These are phyloP conservation scores for Drosophila peninsularis DNA, from an alignment of 2,888 invertebrate species.

Conservation along the genomic window DNA sequence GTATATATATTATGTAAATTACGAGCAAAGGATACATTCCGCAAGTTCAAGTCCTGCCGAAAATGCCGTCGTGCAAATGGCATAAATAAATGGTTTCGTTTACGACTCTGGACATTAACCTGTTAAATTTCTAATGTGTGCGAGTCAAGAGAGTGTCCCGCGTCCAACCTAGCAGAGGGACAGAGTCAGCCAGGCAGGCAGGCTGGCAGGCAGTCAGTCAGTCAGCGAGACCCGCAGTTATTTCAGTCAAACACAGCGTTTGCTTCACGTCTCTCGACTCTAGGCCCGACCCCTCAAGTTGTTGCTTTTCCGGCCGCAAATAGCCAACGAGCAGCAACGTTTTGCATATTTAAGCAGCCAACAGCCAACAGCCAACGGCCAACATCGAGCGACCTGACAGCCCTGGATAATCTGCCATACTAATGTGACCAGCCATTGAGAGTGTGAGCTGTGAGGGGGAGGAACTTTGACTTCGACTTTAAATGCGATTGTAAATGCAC, in stretches of 20 bases:
- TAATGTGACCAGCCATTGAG: constrained; percentile 60
- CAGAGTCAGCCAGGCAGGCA: constrained; percentile 1
- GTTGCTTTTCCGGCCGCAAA: constrained; percentile 69
- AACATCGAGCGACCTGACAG: constrained; percentile 60
- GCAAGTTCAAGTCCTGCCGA: constrained; percentile 51
- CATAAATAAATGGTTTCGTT: constrained; percentile 81
- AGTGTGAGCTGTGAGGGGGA: constrained; percentile 5
- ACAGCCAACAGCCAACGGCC: constrained; percentile 51
- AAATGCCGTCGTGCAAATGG: constrained; percentile 62
- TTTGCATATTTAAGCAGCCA: constrained; percentile 78
- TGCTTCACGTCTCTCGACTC: background rate
- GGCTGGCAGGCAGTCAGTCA: constrained; percentile 15
- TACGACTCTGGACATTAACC: constrained; percentile 81
- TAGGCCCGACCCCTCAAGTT: constrained; percentile 24
- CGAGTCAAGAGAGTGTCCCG: constrained; percentile 55
- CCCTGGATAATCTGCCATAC: constrained; percentile 74
- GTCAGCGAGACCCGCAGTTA: constrained; percentile 51
- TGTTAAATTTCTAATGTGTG: constrained; percentile 80
- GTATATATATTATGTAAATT: constrained; percentile 73
- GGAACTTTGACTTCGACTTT: constrained; percentile 46
- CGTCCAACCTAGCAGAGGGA: background rate
- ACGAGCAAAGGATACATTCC: constrained; percentile 44
- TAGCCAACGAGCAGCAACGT: constrained; percentile 65
- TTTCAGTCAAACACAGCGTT: constrained; percentile 45
- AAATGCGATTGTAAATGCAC: constrained; percentile 33